Conservation (phyloP, 2,888 invertebrate species). For the Hirtodrosophila trivittata region DNA sequence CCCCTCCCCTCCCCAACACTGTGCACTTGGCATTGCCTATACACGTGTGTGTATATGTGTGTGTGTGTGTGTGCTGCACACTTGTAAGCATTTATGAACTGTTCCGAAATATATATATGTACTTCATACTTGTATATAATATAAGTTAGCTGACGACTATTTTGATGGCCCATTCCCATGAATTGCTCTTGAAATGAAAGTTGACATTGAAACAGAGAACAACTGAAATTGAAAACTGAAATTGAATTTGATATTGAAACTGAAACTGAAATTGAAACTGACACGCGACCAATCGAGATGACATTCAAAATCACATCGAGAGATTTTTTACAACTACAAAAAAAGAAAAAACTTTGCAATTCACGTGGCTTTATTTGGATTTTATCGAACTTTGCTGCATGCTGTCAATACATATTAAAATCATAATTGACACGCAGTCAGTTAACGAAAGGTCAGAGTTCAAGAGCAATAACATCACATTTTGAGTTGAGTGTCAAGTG, state of each 20-base stretch:
- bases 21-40: constrained; percentile 32
- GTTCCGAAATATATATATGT: constrained; percentile 13
- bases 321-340: no score
- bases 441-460: constrained; percentile 9
- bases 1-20: constrained; percentile 12
- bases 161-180: constrained; percentile 24
- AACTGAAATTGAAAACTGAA: not conserved
- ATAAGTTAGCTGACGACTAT: constrained; percentile 14
- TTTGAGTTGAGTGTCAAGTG: no score
- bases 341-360: no score
- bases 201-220: not conserved
- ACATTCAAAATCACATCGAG: not conserved
- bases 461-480: no score
- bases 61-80: constrained; percentile 26
- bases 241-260: constrained; percentile 4
- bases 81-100: constrained; percentile 41
- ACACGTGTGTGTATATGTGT: constrained; percentile 6
- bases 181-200: constrained; percentile 27
- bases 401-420: no score
- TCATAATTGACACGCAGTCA: no score
- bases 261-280: not conserved
- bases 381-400: no score
- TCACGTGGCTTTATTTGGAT: no score
- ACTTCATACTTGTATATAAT: not conserved
- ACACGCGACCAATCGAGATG: not conserved